These are phyloP conservation scores for Nomada ruficornis DNA, from an alignment of 2,888 invertebrate species.

Conservation along the genomic window DNA sequence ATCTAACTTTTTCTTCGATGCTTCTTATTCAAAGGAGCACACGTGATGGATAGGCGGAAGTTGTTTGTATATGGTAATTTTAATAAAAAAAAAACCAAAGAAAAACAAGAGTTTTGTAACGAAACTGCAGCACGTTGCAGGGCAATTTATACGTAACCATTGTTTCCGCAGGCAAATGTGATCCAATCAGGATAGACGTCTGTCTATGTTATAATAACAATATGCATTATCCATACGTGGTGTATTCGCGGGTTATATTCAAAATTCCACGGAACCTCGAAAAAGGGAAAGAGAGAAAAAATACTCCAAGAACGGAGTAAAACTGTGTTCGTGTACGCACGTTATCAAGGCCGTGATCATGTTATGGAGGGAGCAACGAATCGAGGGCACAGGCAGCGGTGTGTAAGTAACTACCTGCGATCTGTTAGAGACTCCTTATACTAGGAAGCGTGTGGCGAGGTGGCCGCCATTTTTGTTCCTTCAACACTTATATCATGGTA, in stretches of 20 bases:
- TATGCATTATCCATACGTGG: not conserved
- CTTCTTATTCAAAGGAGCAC: no score
- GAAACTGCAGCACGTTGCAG: no score
- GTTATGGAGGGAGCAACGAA: constrained; percentile 53
- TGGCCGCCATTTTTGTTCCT: constrained; percentile 53
- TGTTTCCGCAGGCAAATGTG: not conserved
- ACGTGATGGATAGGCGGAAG: no score
- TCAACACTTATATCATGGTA: not conserved
- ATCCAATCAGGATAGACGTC: not conserved
- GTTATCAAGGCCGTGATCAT: constrained; percentile 62
- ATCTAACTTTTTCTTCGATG: no score
- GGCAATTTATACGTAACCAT: no score
- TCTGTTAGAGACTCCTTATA: constrained; percentile 39
- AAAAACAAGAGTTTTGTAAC: no score
- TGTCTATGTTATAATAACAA: no score
- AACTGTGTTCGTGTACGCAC: constrained; percentile 36
- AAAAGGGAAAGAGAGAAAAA: not conserved
- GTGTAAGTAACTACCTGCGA: constrained; percentile 48
- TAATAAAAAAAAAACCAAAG: no score
- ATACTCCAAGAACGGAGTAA: constrained; percentile 5
- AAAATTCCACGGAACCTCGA: not conserved
- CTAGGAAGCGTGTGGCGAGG: constrained; percentile 22
- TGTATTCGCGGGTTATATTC: not conserved
- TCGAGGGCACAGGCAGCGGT: constrained; percentile 58
- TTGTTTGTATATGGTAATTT: not conserved